Evolutionary conservation across 2,888 invertebrate species (phyloP), one percentile per base, ranked within the genome.

Genomic region (Cosmorhoe ocellata): DNA sequence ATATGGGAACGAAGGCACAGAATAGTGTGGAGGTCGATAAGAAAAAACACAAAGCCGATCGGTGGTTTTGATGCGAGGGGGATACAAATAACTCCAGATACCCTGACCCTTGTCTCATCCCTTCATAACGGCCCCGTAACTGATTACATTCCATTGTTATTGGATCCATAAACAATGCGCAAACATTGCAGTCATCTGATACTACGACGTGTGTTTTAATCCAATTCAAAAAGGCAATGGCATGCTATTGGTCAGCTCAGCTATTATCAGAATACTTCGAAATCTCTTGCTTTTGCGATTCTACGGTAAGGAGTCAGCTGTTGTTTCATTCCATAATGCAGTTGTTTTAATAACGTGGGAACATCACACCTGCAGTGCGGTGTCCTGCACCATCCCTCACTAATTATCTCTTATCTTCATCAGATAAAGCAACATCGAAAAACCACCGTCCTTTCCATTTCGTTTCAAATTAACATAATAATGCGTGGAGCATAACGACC

Each of bases 381-480:
- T 64, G 64, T 63, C 65, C 65, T 66, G 59, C 69, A 63, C 67
- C 73, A 79, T 79, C 74, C 77, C 76, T 72, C 72, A 79, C 84
- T 86, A 88, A 88, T 86, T 86, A 85, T 75, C 74, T 70, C 76
- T 76, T 86, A 87, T 87, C 86, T 83, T 66, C 65, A 86, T 88
- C 85, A 81, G 87, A 87, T 86, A 85, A 74, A 70, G 70, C 59
- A 61, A 54, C 61, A 79, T 78, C 57, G 40, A 85, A 82, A 79
- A 80, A 72, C 63, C 70, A 68, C 67, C 71, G 76, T 76, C 76
- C 77, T 81, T 84, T 84, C 83, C 77, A 78, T 85, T 83, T 81
- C 81, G 77, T 81, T 81, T 73, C 74, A 72, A 75, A 88, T 89
- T 87, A 84, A 85, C 84, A 88, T 88, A 86, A 87, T 85, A 84